Conservation (phyloP, 2,113 vertebrate genomes). For the Calonectris borealis region DNA sequence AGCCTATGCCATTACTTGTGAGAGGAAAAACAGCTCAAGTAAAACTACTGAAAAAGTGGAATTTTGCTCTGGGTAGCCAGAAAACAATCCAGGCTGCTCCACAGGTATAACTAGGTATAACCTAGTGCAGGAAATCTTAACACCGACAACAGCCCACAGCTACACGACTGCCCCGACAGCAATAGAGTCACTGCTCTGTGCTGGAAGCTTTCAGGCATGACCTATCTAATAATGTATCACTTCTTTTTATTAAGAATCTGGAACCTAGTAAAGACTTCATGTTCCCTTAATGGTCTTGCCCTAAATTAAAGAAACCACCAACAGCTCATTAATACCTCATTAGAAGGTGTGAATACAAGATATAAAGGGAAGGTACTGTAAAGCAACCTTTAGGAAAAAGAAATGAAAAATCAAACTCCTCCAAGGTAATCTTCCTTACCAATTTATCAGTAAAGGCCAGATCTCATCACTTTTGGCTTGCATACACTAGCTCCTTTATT, state of each 20-base stretch:
- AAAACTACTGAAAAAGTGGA: background rate
- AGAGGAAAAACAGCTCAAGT: background rate
- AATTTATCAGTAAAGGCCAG: background rate
- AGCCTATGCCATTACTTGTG: background rate
- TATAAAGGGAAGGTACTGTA: background rate
- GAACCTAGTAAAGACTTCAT: background rate
- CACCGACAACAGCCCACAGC: background rate
- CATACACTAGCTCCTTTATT: background rate
- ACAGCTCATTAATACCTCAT: constrained; percentile 48
- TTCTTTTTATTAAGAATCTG: constrained; percentile 19
- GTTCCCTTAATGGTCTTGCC: background rate
- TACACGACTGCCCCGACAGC: background rate
- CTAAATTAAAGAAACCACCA: constrained; percentile 33
- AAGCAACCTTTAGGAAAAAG: background rate
- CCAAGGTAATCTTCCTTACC: background rate
- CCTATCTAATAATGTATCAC: background rate
- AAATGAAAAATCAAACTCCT: background rate
- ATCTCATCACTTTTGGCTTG: background rate
- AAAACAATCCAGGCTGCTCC: background rate
- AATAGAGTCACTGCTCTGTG: background rate
- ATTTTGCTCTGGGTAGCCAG: background rate
- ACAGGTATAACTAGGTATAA: background rate
- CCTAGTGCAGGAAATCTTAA: background rate
- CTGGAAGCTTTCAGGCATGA: background rate
- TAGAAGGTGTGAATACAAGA: constrained; percentile 16